phyloP scores from a whole-genome alignment of 2,113 vertebrate species.

The Poicephalus meyeri region DNA sequence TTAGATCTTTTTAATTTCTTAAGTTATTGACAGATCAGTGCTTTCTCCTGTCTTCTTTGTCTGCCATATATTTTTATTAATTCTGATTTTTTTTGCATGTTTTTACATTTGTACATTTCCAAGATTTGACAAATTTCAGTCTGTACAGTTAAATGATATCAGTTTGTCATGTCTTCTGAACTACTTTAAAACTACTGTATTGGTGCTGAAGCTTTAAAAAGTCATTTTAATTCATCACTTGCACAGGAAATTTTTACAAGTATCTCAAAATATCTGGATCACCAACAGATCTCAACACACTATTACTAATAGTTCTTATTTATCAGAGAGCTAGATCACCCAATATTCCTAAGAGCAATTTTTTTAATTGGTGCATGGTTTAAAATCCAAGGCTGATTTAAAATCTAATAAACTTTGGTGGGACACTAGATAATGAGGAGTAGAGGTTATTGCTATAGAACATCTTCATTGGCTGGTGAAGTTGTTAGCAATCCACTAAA shows the following conservation, averaged over 20 bases:
- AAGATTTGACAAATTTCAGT: neutral
- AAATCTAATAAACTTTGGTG: neutral
- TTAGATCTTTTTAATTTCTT: neutral
- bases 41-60: neutral
- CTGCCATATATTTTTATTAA: rapidly evolving
- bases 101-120: neutral
- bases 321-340: neutral
- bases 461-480: neutral
- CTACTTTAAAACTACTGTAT: neutral
- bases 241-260: neutral
- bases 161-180: neutral
- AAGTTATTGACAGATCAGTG: neutral
- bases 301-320: neutral
- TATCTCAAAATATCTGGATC: neutral
- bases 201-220: neutral
- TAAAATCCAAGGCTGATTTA: neutral
- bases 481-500: neutral
- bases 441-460: neutral
- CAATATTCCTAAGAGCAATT: neutral
- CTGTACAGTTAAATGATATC: neutral
- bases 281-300: neutral
- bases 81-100: neutral
- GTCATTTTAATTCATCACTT: neutral
- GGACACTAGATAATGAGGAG: neutral
- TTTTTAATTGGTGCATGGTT: neutral